Evolutionary conservation across 2,797 vertebrate species (phyloP).

Genomic region (Alcedo atthis): DNA sequence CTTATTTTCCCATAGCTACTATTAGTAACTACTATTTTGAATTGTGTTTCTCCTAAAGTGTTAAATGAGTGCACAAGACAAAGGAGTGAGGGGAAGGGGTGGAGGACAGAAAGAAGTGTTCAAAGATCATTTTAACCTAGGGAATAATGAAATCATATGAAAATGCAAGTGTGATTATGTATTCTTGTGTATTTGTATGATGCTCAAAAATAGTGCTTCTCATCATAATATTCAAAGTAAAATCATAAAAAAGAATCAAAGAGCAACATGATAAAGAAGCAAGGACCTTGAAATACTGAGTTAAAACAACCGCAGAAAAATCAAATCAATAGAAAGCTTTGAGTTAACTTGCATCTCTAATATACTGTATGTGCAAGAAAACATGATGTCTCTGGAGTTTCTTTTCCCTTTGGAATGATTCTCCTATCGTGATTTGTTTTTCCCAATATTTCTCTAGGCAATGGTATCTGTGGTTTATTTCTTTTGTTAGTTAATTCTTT

Average conservation of each 20-base stretch:
- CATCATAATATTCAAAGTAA: conserved; percentile 9
- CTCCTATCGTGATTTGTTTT: conserved; percentile 60
- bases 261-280: neutral
- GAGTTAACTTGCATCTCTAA: conserved; percentile 52
- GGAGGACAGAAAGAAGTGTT: neutral
- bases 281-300: conserved; percentile 47
- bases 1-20: neutral
- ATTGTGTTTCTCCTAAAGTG: neutral
- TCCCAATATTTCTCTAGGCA: conserved; percentile 40
- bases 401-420: conserved; percentile 36
- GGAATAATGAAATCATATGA: neutral
- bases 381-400: neutral
- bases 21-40: neutral
- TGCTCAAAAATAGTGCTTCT: neutral
- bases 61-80: neutral
- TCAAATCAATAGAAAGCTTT: conserved; percentile 56
- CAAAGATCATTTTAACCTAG: neutral
- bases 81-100: fast-evolving
- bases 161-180: neutral
- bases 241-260: conserved; percentile 3
- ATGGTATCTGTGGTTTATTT: neutral
- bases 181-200: neutral
- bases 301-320: conserved; percentile 42
- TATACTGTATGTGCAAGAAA: conserved; percentile 17
- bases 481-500: conserved; percentile 11